Conservation (phyloP, 1,140 invertebrate species). For the Formica selysi region DNA sequence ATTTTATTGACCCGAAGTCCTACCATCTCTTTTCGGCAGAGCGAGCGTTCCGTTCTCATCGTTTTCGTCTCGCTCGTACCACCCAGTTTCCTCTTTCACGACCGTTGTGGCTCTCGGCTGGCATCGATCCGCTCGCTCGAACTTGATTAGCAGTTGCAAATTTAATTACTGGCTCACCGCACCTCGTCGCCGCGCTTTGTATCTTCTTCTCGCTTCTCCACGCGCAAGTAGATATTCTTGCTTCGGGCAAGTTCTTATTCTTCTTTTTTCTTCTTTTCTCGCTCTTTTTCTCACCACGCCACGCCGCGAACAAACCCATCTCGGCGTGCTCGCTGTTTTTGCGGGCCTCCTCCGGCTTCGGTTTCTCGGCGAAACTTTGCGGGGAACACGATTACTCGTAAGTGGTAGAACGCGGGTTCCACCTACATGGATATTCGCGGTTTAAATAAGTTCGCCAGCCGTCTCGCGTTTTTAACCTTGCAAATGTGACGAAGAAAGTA, state of each 20-base stretch:
- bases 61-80: neutral
- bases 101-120: conserved; percentile 33
- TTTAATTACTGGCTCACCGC: conserved; percentile 78
- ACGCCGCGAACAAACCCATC: conserved; percentile 52
- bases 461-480: conserved; percentile 13
- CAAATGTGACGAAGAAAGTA: conserved; percentile 13
- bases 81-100: conserved; percentile 2
- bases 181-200: conserved; percentile 60
- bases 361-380: conserved; percentile 60
- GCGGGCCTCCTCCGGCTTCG: conserved; percentile 43
- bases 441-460: conserved; percentile 38
- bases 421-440: conserved; percentile 33
- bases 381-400: conserved; percentile 57
- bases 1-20: conserved; percentile 68
- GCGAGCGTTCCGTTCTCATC: neutral
- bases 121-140: conserved; percentile 72
- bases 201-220: conserved; percentile 59
- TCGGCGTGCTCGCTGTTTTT: conserved; percentile 61
- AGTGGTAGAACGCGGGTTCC: conserved; percentile 56
- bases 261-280: conserved; percentile 29
- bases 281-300: conserved; percentile 25
- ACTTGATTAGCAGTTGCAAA: conserved; percentile 79
- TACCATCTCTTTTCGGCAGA: conserved; percentile 30
- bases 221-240: conserved; percentile 10
- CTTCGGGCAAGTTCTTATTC: conserved; percentile 3